Evolutionary conservation across 2,113 vertebrate species (phyloP), one percentile per base, ranked within the genome.

Genomic region (Lasiurus cinereus): DNA sequence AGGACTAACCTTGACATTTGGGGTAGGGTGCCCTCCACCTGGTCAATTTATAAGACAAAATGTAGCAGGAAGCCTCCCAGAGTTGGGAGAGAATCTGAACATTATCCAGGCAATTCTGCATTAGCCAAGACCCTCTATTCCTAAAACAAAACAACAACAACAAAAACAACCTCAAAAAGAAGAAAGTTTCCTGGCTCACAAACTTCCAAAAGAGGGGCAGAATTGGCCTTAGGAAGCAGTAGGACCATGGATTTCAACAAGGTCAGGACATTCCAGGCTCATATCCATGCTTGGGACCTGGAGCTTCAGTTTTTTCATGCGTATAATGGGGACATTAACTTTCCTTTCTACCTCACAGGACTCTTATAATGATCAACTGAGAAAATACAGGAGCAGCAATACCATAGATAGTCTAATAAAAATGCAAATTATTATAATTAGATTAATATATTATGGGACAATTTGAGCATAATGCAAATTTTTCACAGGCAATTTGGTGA

Each of bases 1-100:
- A 18, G 6, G 59, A 15, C 69, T 54, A 48, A 39, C 16, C 29
- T 77, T 36, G 54, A 82, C 70, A 72, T 66, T 33, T 86, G 66
- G 31, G 69, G 46, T 56, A 72, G 31, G 69, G 36, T 56, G 29
- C 62, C 33, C 31, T n/a, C 36, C 90, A 59, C 31, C 24, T 54
- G 16, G 70, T 78, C 88, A 48, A 48, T 73, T 90, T 82, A 56
- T 8, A 90, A 82, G 43, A 52, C n/a, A 73, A 76, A 90, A 89
- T 29, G 27, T 77, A 19, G 50, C 33, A 88, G 56, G 54, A 87
- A 66, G 43, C 66, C 48, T 94, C 69, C 54, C 24, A 50, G 54
- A 80, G 72, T 48, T 72, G 39, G 50, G 16, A 93, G 56, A 85
- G 90, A 90, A 78, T 91, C 66, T 72, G 22, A 88, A 82, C 29